Evolutionary conservation across 2,113 vertebrate genomes (phyloP), one percentile per base, ranked within the genome.

Genomic region (Motacilla alba): DNA sequence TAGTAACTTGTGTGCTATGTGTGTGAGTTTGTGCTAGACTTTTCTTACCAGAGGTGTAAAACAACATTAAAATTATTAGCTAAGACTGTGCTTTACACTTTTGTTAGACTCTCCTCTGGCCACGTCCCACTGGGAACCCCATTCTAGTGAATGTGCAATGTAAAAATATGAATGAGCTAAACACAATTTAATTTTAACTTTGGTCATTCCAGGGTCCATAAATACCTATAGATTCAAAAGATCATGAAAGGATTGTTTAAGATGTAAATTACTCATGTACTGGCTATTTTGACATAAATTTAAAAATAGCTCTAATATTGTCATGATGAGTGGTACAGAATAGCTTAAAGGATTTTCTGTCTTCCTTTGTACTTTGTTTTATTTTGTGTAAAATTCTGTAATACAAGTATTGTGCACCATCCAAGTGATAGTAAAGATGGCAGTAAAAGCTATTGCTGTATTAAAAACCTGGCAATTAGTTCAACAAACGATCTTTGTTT

Each of bases 121-220:
- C 59, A 7, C 13, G 43, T 89, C 66, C 67, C 35, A 87, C 15
- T 35, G 74, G 66, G 31, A 84, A 33, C 22, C n/a, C 64, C 37
- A 66, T 80, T 95, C 77, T 67, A 43, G 30, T 11, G 53, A 91
- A 31, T 22, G 16, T 77, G n/a, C 64, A 80, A 80, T 44, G 49
- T 79, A 74, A 93, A 92, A 84, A 87, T 47, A 63, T 89, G 46
- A 69, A 78, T 87, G 74, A 76, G 41, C 52, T 92, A 82, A 95
- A 80, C 27, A 53, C 9, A 94, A 73, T 84, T 74, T 78, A 85
- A 95, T 96, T 97, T 97, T 94, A 94, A 94, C 59, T 75, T 75
- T 68, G 69, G 82, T 95, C 17, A 58, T 93, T 94, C 83, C 66
- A 73, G 56, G n/a, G 49, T 87, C 55, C 56, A 78, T 74, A 80